Evolutionary conservation across 2,888 invertebrate species (phyloP).

Genomic region (Melieria omissa): DNA sequence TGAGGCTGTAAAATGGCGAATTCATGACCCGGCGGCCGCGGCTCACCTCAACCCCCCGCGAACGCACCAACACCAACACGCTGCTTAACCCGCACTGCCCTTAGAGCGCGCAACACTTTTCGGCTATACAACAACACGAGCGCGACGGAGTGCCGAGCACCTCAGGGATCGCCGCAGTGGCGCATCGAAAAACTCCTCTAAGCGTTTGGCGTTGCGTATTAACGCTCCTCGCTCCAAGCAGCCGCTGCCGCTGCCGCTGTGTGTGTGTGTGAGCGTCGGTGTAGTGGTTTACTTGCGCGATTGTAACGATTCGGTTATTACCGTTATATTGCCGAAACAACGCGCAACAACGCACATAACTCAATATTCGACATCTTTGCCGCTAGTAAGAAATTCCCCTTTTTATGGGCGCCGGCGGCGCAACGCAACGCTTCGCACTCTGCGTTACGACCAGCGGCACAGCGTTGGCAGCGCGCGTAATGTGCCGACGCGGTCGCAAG

Average conservation of each 20-base stretch:
- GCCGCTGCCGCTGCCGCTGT: no score
- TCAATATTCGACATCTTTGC: conserved; percentile 60
- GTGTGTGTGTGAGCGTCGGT: not conserved
- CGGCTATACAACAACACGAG: no score
- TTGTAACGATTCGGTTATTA: conserved; percentile 53
- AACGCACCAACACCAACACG: not conserved
- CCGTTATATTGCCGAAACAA: conserved; percentile 61
- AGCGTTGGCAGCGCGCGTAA: not conserved
- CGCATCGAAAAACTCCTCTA: no score
- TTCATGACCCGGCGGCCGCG: conserved; percentile 62
- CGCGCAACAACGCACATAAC: conserved; percentile 61
- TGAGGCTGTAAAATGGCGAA: conserved; percentile 67
- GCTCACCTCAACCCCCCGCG: not conserved
- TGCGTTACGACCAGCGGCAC: conserved; percentile 17
- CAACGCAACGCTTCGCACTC: conserved; percentile 4
- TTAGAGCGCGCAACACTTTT: no score
- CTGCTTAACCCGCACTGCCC: not conserved
- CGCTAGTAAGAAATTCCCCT: conserved; percentile 49
- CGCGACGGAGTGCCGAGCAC: no score
- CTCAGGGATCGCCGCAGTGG: no score
- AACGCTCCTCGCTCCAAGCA: no score
- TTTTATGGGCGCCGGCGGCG: conserved; percentile 30
- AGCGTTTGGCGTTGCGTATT: no score
- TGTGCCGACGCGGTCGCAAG: not conserved
- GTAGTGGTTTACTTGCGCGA: conserved; percentile 15